Base-by-base conservation (phyloP, 92 coral and sea anemone species). In the Epizoanthus ramosus region DNA sequence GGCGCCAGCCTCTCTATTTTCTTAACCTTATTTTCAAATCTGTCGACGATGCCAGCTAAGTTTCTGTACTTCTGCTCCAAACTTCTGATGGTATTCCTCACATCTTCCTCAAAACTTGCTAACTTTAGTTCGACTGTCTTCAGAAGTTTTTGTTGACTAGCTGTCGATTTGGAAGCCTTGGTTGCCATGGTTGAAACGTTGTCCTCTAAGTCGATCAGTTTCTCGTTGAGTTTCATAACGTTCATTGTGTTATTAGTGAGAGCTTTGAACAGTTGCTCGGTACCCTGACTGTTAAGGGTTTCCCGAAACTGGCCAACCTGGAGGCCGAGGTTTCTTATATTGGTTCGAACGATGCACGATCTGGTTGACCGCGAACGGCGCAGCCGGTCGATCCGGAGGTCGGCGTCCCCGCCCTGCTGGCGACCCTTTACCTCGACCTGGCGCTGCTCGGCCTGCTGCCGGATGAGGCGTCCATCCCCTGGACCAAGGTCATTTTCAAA, bases 241-340 rank as follows among this genome's bases (percentile, higher is more conserved):
- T 77, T 7, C 13, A 41, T 77, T 10, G 82, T 77, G 82, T 77
- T 77, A 37, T 61, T 77, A 18, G 1, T 60, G 71, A 69, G 0
- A 61, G 31, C 43, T 5, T 13, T 19, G 16, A 53, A 77, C 35
- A 77, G 57, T 39, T 21, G 12, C 8, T 63, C 66, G 17, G 47
- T 25, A 6, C 43, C 16, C 5, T 21, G 57, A 12, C 70, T 52
- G 33, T 63, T 71, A 63, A 63, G 57, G 35, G 74, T 84, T 47
- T 81, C 59, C 24, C 87, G 75, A 35, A 83, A 68, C 24, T 72
- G 63, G 18, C 83, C 56, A 6, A 93, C 74, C 63, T 93, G 89
- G 2, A 77, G 66, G 73, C 91, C 88, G 22, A 93, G 87, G 59
- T 88, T 90, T 64, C 90, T 87, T 41, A 91, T 86, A 45, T n/a